Percentiles rank a stretch among this genome's conserved stretches.
Conservation (phyloP, 1,140 invertebrate species). For the Aphis gossypii region DNA sequence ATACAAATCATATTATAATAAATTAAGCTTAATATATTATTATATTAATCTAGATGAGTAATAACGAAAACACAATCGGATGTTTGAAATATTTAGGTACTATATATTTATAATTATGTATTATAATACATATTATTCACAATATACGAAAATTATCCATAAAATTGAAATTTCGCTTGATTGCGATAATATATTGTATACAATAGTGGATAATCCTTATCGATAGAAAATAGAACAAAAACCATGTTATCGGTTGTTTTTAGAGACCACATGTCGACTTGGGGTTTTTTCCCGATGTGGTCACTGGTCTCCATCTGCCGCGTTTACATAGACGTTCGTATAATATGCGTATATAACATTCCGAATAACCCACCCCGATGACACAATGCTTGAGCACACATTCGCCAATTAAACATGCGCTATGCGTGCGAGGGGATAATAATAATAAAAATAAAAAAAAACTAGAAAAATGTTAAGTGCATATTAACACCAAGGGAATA, state of each 20-base stretch:
- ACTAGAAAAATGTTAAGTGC: slow-evolving; percentile 16
- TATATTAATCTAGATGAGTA: too few species aligned
- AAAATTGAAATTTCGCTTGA: background rate
- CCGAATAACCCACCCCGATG: slow-evolving; percentile 27
- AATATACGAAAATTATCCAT: background rate
- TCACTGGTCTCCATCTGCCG: slow-evolving; percentile 47
- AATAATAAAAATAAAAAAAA: slow-evolving; percentile 43
- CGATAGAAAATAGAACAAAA: background rate
- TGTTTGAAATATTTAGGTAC: too few species aligned
- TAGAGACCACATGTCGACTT: slow-evolving; percentile 43
- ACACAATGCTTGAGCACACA: slow-evolving; percentile 27
- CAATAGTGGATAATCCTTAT: background rate
- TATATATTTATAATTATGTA: background rate
- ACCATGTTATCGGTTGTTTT: slow-evolving; percentile 1
- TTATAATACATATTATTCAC: background rate
- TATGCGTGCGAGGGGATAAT: background rate
- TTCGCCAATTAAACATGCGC: slow-evolving; percentile 49
- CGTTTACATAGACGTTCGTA: background rate
- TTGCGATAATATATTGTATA: background rate
- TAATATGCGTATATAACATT: slow-evolving; percentile 2
- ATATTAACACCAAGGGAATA: background rate
- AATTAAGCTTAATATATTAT: too few species aligned
- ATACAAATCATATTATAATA: too few species aligned
- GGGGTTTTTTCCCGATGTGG: background rate
- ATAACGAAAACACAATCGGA: too few species aligned